Conservation (phyloP, 1,140 invertebrate species). For the Drosophila willistoni region DNA sequence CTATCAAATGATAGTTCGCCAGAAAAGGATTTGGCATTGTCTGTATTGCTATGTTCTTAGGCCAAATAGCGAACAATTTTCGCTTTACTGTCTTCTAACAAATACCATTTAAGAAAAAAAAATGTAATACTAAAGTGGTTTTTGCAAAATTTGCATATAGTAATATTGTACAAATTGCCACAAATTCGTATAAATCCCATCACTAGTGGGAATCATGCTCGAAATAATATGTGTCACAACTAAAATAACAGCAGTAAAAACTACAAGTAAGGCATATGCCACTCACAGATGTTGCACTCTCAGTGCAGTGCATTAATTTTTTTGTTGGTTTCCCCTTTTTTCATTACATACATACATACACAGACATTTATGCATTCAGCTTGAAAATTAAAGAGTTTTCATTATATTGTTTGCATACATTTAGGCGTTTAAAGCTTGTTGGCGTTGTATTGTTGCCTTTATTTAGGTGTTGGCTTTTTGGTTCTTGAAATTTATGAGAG, state of each 20-base stretch:
- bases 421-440: constrained; percentile 22
- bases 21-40: background rate
- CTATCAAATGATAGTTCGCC: background rate
- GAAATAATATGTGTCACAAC: constrained; percentile 70
- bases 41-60: background rate
- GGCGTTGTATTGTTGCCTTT: background rate
- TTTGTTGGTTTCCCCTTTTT: constrained; percentile 32
- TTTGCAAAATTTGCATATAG: background rate
- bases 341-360: constrained; percentile 25
- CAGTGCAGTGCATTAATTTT: constrained; percentile 62
- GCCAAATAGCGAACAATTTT: background rate
- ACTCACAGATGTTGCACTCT: constrained; percentile 22
- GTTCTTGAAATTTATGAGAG: constrained; percentile 12
- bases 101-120: background rate
- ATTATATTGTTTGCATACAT: constrained; percentile 43
- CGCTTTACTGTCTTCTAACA: background rate
- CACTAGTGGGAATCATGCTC: constrained; percentile 16
- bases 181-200: constrained; percentile 5
- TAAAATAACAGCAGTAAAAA: constrained; percentile 29
- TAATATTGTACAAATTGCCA: background rate
- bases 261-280: constrained; percentile 12
- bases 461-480: constrained; percentile 22
- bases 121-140: background rate
- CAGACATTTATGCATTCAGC: constrained; percentile 16
- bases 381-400: constrained; percentile 38